phyloP scores from a whole-genome alignment of 2,113 vertebrate genomes.

The Eidolon helvum region DNA sequence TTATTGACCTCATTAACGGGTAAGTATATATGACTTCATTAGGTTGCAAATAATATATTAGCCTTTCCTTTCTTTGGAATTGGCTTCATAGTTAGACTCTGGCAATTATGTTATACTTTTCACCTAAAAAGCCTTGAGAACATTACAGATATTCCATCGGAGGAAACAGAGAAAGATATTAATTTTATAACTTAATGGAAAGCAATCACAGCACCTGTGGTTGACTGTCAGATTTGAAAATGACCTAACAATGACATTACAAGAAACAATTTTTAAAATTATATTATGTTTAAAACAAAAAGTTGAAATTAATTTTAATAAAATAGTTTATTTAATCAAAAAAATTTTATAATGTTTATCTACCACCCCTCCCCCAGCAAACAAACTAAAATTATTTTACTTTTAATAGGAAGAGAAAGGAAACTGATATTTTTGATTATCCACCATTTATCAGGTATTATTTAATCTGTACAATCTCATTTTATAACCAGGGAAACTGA shows the following conservation, averaged over 20 bases:
- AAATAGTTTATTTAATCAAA: no score
- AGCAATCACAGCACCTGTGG: background rate
- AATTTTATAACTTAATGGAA: background rate
- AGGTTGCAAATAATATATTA: background rate
- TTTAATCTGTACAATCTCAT: background rate
- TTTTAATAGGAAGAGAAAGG: background rate
- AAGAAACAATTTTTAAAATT: background rate
- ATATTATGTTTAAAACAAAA: background rate
- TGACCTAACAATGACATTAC: background rate
- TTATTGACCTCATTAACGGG: background rate
- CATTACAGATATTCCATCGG: background rate
- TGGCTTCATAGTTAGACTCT: background rate
- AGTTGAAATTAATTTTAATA: no score
- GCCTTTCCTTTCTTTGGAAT: slow-evolving; percentile 12
- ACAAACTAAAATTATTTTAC: background rate
- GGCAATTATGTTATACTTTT: background rate
- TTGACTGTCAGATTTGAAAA: slow-evolving; percentile 7
- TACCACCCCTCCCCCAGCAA: background rate
- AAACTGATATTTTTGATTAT: background rate
- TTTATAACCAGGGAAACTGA: background rate
- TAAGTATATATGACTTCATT: background rate
- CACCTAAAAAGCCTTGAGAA: background rate
- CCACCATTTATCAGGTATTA: background rate
- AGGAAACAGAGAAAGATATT: background rate
- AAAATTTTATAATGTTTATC: background rate